Evolutionary conservation across 2,888 invertebrate species (phyloP).

Genomic region (Scaptomyza flava): DNA sequence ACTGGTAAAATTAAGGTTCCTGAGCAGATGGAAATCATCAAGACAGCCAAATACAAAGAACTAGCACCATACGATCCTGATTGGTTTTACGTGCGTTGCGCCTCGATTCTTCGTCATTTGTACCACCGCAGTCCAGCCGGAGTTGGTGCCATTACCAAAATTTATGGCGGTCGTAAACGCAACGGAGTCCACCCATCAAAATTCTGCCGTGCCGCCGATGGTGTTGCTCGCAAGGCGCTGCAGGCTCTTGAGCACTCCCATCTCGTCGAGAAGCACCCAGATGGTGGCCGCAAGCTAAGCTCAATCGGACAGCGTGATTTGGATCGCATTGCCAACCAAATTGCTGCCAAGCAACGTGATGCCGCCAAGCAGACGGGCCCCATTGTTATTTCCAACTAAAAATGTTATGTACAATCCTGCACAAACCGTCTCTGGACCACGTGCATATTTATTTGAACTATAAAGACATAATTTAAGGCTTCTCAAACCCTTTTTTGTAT

Average conservation of each 20-base stretch:
- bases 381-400: slow-evolving; percentile 83
- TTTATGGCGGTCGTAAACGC: slow-evolving; percentile 98
- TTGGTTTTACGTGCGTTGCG: slow-evolving; percentile 98
- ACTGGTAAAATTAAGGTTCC: slow-evolving; percentile 98
- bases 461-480: background rate
- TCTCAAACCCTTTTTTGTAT: too few relatives aligned
- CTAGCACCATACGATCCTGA: slow-evolving; percentile 98
- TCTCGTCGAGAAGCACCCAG: slow-evolving; percentile 95
- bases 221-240: slow-evolving; percentile 91
- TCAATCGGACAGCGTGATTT: slow-evolving; percentile 97
- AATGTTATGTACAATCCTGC: slow-evolving; percentile 1
- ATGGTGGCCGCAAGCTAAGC: slow-evolving; percentile 95
- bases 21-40: slow-evolving; percentile 98
- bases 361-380: slow-evolving; percentile 85
- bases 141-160: slow-evolving; percentile 97
- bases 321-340: slow-evolving; percentile 98
- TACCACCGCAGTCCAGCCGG: slow-evolving; percentile 98
- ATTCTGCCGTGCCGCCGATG: slow-evolving; percentile 95
- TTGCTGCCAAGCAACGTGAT: slow-evolving; percentile 89
- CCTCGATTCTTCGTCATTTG: slow-evolving; percentile 96
- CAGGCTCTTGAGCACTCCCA: slow-evolving; percentile 96
- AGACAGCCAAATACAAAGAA: slow-evolving; percentile 97
- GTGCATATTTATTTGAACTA: background rate
- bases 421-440: slow-evolving; percentile 24
- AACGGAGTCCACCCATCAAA: slow-evolving; percentile 98